These are phyloP conservation scores for Pristiophorus japonicus DNA, from an alignment of 2,113 vertebrate genomes.

Conservation along the genomic window DNA sequence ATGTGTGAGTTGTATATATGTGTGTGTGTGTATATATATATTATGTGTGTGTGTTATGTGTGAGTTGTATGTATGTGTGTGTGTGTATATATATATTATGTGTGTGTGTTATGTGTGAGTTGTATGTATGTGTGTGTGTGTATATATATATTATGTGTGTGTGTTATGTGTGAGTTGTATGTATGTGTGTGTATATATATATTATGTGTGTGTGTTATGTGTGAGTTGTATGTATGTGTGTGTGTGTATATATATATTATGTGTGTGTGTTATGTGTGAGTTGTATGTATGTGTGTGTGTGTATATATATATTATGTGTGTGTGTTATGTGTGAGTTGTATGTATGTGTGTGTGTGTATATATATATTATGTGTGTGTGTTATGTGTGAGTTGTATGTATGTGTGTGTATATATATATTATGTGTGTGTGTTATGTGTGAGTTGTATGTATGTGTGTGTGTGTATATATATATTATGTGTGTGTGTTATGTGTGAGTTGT, in stretches of 20 bases:
- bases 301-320: neutral
- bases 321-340: too few species aligned
- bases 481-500: too few species aligned
- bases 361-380: too few species aligned
- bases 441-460: neutral
- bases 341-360: neutral
- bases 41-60: too few species aligned
- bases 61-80: too few species aligned
- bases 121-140: neutral
- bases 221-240: too few species aligned
- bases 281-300: neutral
- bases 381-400: too few species aligned
- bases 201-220: too few species aligned
- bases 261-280: too few species aligned
- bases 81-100: neutral
- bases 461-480: neutral
- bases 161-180: too few species aligned
- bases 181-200: neutral
- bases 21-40: neutral
- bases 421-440: too few species aligned
- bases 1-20: neutral
- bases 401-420: neutral
- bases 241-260: neutral
- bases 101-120: too few species aligned
- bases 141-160: neutral